phyloP scores from a whole-genome alignment of 2,888 invertebrate genomes.

The Drosophila mettleri region DNA sequence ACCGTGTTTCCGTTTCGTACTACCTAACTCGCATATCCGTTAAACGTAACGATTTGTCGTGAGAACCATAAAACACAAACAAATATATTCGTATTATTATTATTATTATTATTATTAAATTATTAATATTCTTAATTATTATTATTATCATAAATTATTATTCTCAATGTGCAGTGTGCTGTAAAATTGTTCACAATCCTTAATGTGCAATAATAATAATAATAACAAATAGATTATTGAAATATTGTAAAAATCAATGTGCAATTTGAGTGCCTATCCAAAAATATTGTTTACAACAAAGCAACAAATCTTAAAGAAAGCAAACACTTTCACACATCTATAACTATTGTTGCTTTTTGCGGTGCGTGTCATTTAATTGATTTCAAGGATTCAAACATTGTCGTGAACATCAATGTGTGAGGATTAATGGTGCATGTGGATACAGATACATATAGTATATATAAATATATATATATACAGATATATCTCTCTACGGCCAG shows the following conservation, averaged over 20 bases:
- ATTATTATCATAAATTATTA: constrained; percentile 14
- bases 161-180: constrained; percentile 10
- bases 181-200: constrained; percentile 10
- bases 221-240: constrained; percentile 19
- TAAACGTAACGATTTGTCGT: constrained; percentile 47
- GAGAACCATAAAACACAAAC: constrained; percentile 10
- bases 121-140: constrained; percentile 23
- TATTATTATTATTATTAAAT: constrained; percentile 30
- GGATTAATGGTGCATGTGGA: constrained; percentile 66
- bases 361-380: constrained; percentile 78
- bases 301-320: constrained; percentile 30
- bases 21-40: constrained; percentile 42
- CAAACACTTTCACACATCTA: constrained; percentile 21
- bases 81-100: constrained; percentile 14
- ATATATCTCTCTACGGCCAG: constrained; percentile 17
- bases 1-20: constrained; percentile 52
- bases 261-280: constrained; percentile 18
- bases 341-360: constrained; percentile 11
- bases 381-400: constrained; percentile 70
- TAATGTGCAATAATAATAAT: constrained; percentile 46
- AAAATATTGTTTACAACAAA: constrained; percentile 2
- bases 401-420: constrained; percentile 50
- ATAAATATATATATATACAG: constrained; percentile 8
- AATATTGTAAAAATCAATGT: constrained; percentile 34
- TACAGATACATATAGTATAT: constrained; percentile 26